Conservation (phyloP, 2,888 invertebrate species). For the Epicampocera succincta region DNA sequence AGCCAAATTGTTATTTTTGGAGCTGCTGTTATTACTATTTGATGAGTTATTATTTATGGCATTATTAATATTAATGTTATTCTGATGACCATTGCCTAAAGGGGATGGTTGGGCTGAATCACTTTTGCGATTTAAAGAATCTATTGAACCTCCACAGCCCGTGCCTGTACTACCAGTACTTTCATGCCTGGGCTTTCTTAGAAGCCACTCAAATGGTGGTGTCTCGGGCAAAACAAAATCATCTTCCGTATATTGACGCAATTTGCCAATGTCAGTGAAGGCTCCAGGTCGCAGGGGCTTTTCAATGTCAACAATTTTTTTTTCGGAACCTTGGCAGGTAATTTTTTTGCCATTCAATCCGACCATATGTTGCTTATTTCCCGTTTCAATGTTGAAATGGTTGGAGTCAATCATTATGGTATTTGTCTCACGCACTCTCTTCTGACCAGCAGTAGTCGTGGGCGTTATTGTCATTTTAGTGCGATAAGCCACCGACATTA, state of each 20-base stretch:
- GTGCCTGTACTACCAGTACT: constrained; percentile 72
- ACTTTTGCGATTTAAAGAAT: constrained; percentile 76
- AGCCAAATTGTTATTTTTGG: constrained; percentile 75
- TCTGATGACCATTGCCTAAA: constrained; percentile 70
- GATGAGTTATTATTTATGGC: constrained; percentile 65
- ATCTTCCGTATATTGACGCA: constrained; percentile 83
- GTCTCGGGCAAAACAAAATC: constrained; percentile 84
- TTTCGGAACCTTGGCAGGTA: constrained; percentile 82
- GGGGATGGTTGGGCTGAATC: constrained; percentile 73
- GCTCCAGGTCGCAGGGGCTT: constrained; percentile 90
- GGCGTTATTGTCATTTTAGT: constrained; percentile 96
- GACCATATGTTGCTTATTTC: constrained; percentile 75
- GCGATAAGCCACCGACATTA: constrained; percentile 91
- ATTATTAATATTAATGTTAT: constrained; percentile 70
- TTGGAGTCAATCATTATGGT: constrained; percentile 94
- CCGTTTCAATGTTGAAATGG: constrained; percentile 86
- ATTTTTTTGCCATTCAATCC: constrained; percentile 83
- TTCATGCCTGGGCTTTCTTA: constrained; percentile 77
- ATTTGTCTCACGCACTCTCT: constrained; percentile 81
- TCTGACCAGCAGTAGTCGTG: constrained; percentile 85
- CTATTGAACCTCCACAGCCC: constrained; percentile 74
- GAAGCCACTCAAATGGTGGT: constrained; percentile 85
- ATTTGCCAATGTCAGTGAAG: constrained; percentile 87
- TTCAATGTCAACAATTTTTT: constrained; percentile 86
- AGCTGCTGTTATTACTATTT: constrained; percentile 72